Percentiles rank a stretch among this genome's conserved stretches.
Evolutionary conservation across 2,113 vertebrate species (phyloP).

Genomic region (Tragulus kanchil): DNA sequence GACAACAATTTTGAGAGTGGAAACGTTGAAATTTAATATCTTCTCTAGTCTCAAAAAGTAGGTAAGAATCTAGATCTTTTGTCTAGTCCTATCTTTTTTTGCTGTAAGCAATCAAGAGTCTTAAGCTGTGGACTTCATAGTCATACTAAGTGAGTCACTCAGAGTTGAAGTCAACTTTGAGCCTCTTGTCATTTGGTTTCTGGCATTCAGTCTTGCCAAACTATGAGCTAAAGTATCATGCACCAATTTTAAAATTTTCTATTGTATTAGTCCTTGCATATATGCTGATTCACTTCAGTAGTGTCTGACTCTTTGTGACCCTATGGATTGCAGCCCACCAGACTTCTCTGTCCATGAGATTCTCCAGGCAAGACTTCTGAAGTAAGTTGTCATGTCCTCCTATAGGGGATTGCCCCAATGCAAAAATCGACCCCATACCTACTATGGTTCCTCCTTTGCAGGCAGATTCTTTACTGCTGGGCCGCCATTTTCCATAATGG

Average conservation of each 20-base stretch:
- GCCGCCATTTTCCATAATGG: background rate
- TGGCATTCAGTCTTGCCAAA: background rate
- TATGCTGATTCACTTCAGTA: background rate
- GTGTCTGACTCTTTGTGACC: background rate
- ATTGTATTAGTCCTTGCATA: background rate
- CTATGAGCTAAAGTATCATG: background rate
- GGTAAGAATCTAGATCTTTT: background rate
- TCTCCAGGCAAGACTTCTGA: background rate
- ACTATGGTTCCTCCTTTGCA: background rate
- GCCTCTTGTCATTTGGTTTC: background rate
- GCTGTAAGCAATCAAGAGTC: background rate
- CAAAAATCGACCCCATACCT: background rate
- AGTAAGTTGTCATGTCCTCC: background rate
- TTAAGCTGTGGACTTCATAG: background rate
- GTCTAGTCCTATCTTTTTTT: background rate
- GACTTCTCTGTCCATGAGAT: background rate
- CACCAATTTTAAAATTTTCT: slow-evolving; percentile 18
- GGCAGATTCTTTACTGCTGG: rapidly evolving
- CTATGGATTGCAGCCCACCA: background rate
- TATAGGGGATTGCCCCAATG: background rate
- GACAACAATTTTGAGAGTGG: background rate
- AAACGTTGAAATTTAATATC: background rate
- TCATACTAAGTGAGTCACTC: background rate
- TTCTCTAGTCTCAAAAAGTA: background rate
- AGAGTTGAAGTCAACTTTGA: background rate